A percentile compares a stretch with the other conserved stretches of the same genome.
Conservation (phyloP, 2,888 invertebrate genomes). For the Papilio gigon region DNA sequence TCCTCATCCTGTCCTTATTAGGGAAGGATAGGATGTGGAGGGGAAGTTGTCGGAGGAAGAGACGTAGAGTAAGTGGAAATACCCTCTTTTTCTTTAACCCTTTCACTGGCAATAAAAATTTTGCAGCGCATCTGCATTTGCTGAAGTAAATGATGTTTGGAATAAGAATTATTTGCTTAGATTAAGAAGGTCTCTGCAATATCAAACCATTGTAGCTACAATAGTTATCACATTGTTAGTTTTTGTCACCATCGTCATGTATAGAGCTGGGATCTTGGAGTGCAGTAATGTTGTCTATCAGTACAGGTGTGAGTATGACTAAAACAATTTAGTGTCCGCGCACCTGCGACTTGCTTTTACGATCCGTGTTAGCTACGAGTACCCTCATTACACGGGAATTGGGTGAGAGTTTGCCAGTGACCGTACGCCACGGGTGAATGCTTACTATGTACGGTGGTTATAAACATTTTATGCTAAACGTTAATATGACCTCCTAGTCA, state of each 20-base stretch:
- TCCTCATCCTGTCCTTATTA: no score
- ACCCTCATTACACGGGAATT: constrained; percentile 36
- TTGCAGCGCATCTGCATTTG: no score
- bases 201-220: background rate
- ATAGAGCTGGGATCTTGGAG: background rate
- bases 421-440: constrained; percentile 45
- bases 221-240: background rate
- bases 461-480: constrained; percentile 4
- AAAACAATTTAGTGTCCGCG: constrained; percentile 45
- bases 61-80: no score
- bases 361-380: constrained; percentile 36
- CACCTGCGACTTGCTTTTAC: constrained; percentile 46
- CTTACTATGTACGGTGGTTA: constrained; percentile 43
- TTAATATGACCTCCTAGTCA: background rate
- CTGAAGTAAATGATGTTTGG: no score
- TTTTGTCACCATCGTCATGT: background rate
- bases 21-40: no score
- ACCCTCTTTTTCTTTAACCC: no score
- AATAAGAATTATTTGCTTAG: no score
- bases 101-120: no score
- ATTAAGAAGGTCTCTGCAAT: no score
- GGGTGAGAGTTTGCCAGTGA: constrained; percentile 32
- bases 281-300: constrained; percentile 25
- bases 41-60: no score
- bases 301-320: constrained; percentile 38